Conservation (phyloP, 2,797 vertebrate genomes). For the Molothrus ater region DNA sequence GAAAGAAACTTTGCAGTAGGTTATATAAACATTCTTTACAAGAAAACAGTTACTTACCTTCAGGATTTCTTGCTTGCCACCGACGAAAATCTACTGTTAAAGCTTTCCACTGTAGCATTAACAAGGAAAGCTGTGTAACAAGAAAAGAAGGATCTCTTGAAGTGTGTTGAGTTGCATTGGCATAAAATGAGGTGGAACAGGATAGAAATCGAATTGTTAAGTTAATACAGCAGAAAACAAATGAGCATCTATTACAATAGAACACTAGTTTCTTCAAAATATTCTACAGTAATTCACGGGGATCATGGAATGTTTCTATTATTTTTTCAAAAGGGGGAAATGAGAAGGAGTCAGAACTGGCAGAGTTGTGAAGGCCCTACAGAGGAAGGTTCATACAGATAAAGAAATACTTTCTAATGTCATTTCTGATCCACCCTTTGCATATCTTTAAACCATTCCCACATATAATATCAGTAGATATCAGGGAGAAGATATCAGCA, state of each 20-base stretch:
- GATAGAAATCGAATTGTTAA: not conserved
- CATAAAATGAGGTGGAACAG: not conserved
- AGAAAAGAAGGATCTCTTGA: not conserved
- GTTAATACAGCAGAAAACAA: not conserved
- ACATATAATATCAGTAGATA: not conserved
- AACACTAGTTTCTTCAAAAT: not conserved
- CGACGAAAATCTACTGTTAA: constrained; percentile 52
- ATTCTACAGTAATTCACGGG: not conserved
- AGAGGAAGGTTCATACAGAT: not conserved
- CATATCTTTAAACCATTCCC: not conserved
- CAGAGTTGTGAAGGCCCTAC: not conserved
- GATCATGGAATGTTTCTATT: not conserved
- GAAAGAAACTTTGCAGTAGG: not conserved
- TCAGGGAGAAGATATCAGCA: not conserved
- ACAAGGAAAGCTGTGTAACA: constrained; percentile 66
- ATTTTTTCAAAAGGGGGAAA: not conserved
- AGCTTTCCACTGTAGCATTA: constrained; percentile 43
- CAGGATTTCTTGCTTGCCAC: constrained; percentile 62
- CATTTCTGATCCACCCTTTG: not conserved
- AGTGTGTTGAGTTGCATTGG: not conserved
- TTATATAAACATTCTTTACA: not conserved
- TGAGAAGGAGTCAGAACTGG: not conserved
- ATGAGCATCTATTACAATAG: not conserved
- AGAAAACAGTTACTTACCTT: constrained; percentile 66
- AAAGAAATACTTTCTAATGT: not conserved